These are phyloP conservation scores for Pagetopsis macropterus DNA, from an alignment of 2,797 vertebrate species.

Conservation along the genomic window DNA sequence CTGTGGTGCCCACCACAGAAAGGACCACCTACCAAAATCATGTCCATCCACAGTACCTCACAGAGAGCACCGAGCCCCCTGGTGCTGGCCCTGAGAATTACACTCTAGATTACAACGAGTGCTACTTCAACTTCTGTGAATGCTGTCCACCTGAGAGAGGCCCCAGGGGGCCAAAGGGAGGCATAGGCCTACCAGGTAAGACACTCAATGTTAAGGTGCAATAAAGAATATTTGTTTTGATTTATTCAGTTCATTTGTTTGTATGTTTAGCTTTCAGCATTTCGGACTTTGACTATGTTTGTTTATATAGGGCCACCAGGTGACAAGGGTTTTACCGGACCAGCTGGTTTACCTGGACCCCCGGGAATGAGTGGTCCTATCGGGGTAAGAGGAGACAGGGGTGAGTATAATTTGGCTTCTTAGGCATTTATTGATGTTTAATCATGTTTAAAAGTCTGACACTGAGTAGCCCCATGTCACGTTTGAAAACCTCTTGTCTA, in stretches of 20 bases:
- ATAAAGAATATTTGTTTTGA: not conserved
- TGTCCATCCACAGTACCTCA: slow-evolving; percentile 56
- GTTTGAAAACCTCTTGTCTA: no score
- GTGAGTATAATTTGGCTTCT: slow-evolving; percentile 51
- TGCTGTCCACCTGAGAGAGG: slow-evolving; percentile 89
- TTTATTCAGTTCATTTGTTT: not conserved
- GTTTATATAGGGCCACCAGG: slow-evolving; percentile 85
- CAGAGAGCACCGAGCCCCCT: slow-evolving; percentile 68
- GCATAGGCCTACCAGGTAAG: slow-evolving; percentile 88
- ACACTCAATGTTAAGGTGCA: not conserved
- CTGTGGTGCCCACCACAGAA: slow-evolving; percentile 64
- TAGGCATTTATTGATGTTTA: not conserved
- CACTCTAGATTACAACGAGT: slow-evolving; percentile 90
- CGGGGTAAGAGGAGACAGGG: slow-evolving; percentile 84
- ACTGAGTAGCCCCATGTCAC: no score
- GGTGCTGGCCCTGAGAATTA: slow-evolving; percentile 85
- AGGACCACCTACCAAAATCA: slow-evolving; percentile 68
- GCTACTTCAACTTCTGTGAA: slow-evolving; percentile 96
- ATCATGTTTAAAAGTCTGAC: no score
- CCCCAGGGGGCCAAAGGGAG: slow-evolving; percentile 86
- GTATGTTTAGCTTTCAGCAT: slow-evolving; percentile 1
- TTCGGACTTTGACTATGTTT: slow-evolving; percentile 9
- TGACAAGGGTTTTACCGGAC: slow-evolving; percentile 85
- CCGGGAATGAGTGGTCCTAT: slow-evolving; percentile 72
- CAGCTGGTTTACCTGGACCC: slow-evolving; percentile 83